Base-by-base conservation (phyloP, 2,797 vertebrate genomes). In the Poeciliopsis infans region DNA sequence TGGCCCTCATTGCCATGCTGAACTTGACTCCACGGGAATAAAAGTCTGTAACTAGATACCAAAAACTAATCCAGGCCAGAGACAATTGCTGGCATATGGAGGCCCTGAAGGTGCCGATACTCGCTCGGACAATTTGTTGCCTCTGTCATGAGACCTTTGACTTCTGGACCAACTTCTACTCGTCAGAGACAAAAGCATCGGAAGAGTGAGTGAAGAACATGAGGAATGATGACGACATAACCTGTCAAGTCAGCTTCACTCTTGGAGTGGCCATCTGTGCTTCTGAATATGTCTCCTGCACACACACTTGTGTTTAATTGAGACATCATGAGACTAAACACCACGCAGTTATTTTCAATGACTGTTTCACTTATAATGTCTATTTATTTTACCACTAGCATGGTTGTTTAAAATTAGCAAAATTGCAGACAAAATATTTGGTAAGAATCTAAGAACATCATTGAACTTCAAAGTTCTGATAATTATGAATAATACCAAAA, bases 21-120 rank as follows among this genome's bases (percentile, higher is more conserved):
- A 93, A 93, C 93, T 93, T 91, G 89, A 94, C 94, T 95, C 94
- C 91, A 92, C 89, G 78, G 92, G 94, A 95, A 96, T 94, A 95
- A 95, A 93, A 92, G 90, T 87, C 86, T 11, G 95, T 93, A 96
- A 96, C 92, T 74, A 86, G 90, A 96, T 91, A 93, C 94, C 39
- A 92, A 88, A 92, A 91, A 93, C 94, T 95, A 95, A 96, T 95
- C 94, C 94, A 77, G 88, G 90, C 89, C 85, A 89, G 79, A 94
- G 93, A 95, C 95, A 95, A 95, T 96, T 91, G 94, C 91, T 92
- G 87, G 92, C 93, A 90, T 91, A 89, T 85, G 51, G 91, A 88
- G 89, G 79, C 77, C 88, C 81, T 57, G 57, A 86, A 92, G 91
- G 91, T 93, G 90, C 88, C 88, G 94, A 91, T 90, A 90, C 85